Base-by-base conservation (phyloP, 2,113 vertebrate genomes). In the Oryzias melastigma region DNA sequence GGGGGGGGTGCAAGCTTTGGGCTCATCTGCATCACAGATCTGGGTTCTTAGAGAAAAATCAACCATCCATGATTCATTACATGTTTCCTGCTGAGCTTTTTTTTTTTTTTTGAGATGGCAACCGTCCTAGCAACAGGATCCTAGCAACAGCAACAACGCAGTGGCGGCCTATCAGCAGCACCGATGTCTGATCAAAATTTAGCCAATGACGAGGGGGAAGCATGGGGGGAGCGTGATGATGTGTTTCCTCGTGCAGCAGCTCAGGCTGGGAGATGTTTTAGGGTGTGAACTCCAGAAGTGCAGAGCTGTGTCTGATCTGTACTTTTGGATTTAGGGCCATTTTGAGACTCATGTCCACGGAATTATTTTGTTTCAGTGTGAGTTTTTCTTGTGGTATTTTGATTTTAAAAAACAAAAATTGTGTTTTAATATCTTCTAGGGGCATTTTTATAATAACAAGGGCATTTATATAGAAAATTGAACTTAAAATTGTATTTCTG, bases 21-120 rank as follows among this genome's bases (percentile, higher is more conserved):
- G 83, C 92, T 95, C 92, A 95, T 97, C 93, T 95, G 93, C 93
- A 95, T 95, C 90, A 92, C 93, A 95, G 93, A 95, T 94, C 91
- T 93, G 91, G 82, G 80, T 86, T 89, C 90, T 92, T 85, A 65
- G 77, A 92, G 92, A 91, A 90, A 89, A 93, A 91, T 81, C 91
- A 90, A 79, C 88, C 93, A 95, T 95, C 94, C 95, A 96, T 96
- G 95, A 96, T 97, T 97, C 94, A 97, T 94, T 77, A 89, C 89
- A 85, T 87, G 93, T 89, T 92, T 94, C 94, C 93, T 91, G 91
- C 90, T 56, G 91, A 91, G 92, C 78, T 89, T 53, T 22, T 22
- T 22, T 22, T 22, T 22, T 22, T 22, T 22, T 22, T 87, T 85
- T 62, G 85, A 90, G 89, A 91, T 91, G 74, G 90, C 87, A 84